Evolutionary conservation across 2,797 vertebrate genomes (phyloP), one percentile per base, ranked within the genome.

Genomic region (Emydoidea blandingii): DNA sequence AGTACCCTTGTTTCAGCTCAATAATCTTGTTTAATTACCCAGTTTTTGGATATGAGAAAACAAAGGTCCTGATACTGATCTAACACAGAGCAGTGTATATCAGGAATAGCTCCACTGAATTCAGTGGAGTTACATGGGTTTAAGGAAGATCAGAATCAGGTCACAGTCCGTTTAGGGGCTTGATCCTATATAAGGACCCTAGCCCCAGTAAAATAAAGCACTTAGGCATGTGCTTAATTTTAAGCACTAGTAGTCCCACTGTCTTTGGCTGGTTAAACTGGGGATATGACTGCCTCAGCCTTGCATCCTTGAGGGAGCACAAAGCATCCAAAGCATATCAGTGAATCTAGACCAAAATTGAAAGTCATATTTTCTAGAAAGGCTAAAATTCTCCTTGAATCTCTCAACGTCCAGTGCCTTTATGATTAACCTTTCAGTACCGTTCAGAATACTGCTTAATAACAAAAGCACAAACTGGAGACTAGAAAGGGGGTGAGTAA

Each of bases 391-490:
- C 49, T 3, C n/a, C 59, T 91, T 62, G 12, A 44, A 41, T 34
- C 12, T 88, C 85, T 89, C 44, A 21, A 72, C 86, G 15, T 2
- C 59, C 59, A 81, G 19, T 80, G 52, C 83, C 88, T 96, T 93
- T 86, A 81, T 1, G 5, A 31, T 79, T 5, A 79, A 79, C 34
- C 27, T 31, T n/a, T 21, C 41, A 18, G 78, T 47, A 27, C 44
- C 89, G 49, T 89, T 94, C 79, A 94, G 54, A 37, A 53, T 85
- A 41, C 59, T 83, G 59, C 21, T 96, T 93, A 92, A 85, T 74
- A 93, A 88, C 92, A 93, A 92, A 95, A 92, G 83, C 86, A 89
- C 72, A 81, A 53, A 10, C 91, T 88, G 72, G 83, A 91, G 56
- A 86, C 59, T 21, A 78, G 54, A 90, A 47, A 82, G 72, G 79